phyloP scores from a whole-genome alignment of 1,140 invertebrate species.

The Leguminivora glycinivorella region DNA sequence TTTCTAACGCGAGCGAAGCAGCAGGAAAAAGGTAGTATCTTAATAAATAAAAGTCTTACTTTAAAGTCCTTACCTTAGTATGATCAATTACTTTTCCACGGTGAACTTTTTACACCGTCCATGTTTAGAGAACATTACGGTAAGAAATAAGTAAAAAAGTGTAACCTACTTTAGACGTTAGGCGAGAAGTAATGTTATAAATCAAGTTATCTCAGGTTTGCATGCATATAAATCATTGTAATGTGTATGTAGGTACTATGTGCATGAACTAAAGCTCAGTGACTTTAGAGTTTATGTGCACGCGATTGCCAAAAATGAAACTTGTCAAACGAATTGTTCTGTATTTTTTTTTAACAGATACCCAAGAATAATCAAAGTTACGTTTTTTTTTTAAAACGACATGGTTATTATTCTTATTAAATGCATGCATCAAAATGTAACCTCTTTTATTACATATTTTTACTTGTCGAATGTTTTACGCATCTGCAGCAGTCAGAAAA shows the following conservation, averaged over 20 bases:
- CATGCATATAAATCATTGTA: not conserved
- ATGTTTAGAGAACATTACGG: constrained; percentile 8
- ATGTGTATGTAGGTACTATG: not conserved
- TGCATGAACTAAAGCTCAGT: not conserved
- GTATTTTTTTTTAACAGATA: too few species aligned
- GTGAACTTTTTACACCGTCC: not conserved
- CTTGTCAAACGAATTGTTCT: too few species aligned
- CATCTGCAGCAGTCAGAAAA: too few species aligned
- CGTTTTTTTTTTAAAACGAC: too few species aligned
- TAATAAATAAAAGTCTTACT: not conserved
- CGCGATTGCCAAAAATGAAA: not conserved
- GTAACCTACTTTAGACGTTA: constrained; percentile 4
- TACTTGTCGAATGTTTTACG: too few species aligned
- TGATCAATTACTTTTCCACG: constrained; percentile 4
- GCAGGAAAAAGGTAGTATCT: not conserved
- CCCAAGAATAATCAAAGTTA: too few species aligned
- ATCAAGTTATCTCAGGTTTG: constrained; percentile 11
- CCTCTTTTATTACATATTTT: too few species aligned
- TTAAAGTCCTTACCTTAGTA: not conserved
- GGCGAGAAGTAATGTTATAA: constrained; percentile 16
- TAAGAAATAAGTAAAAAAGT: not conserved
- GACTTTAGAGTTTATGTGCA: not conserved
- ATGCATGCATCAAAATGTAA: too few species aligned
- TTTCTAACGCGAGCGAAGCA: too few species aligned
- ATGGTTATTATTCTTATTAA: too few species aligned